phyloP scores from a whole-genome alignment of 2,888 invertebrate species.

The Caenorhabditis plicata region DNA sequence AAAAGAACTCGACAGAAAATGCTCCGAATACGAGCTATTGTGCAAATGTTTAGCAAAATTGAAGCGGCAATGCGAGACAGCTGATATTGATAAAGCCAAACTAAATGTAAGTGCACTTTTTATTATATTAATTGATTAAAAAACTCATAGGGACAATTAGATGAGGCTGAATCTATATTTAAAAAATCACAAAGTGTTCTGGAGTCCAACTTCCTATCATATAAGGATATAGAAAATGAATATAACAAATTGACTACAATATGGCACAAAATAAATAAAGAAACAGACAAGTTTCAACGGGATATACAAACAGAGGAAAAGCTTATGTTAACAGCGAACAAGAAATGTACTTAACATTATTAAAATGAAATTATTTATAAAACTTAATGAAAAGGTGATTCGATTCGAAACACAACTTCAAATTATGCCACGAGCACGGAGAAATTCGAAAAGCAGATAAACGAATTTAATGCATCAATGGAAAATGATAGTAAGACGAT shows the following conservation, averaged over 20 bases:
- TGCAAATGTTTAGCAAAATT: conserved; percentile 15
- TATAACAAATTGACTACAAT: no score
- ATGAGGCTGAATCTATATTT: conserved; percentile 12
- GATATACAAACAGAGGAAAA: no score
- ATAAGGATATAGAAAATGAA: no score
- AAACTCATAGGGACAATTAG: conserved; percentile 13
- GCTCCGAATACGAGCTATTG: conserved; percentile 31
- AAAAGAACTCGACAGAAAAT: conserved; percentile 30
- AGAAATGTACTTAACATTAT: no score
- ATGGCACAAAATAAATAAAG: no score
- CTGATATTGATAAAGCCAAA: conserved; percentile 8
- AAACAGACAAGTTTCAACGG: no score
- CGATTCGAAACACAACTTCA: no score
- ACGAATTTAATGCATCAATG: background rate
- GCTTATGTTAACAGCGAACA: no score
- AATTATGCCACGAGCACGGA: no score
- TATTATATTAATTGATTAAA: background rate
- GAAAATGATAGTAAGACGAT: background rate
- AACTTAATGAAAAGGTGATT: no score
- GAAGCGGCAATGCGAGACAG: conserved; percentile 7
- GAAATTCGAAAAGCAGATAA: no score
- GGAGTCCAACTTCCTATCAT: conserved; percentile 15
- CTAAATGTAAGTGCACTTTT: conserved; percentile 3
- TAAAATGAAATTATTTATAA: no score
- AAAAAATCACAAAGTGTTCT: conserved; percentile 7